phyloP scores from a whole-genome alignment of 1,140 invertebrate genomes.

The Lanistes nyassanus region DNA sequence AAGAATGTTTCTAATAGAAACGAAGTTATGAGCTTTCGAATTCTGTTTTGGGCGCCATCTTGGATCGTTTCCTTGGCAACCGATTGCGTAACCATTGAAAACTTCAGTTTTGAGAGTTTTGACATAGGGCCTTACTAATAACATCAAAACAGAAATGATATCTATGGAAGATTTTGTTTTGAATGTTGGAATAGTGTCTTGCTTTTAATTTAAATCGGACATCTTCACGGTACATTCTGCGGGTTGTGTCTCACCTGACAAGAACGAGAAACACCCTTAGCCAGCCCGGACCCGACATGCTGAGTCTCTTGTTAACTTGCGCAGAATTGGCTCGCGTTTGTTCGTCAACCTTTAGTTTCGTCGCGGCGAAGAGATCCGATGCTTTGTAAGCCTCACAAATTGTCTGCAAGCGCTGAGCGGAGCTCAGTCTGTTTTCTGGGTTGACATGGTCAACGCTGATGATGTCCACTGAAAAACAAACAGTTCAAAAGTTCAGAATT shows the following conservation, averaged over 20 bases:
- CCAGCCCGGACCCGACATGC: constrained; percentile 17
- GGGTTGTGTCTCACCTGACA: constrained; percentile 13
- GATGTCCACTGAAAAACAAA: constrained; percentile 42
- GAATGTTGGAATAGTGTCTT: too few species aligned
- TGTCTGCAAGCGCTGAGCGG: constrained; percentile 26
- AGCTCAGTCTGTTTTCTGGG: constrained; percentile 18
- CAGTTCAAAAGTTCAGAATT: not conserved
- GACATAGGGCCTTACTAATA: too few species aligned
- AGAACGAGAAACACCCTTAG: constrained; percentile 27
- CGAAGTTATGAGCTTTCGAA: too few species aligned
- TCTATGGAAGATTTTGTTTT: too few species aligned
- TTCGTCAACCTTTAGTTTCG: not conserved
- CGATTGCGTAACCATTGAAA: too few species aligned
- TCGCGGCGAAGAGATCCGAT: constrained; percentile 29
- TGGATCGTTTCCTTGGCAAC: too few species aligned
- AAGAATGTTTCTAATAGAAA: too few species aligned
- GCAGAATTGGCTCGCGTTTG: not conserved
- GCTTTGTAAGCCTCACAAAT: constrained; percentile 32
- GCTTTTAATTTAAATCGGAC: not conserved
- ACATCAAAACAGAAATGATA: too few species aligned
- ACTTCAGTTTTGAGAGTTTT: too few species aligned
- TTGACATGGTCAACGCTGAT: constrained; percentile 45
- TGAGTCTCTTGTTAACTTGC: not conserved
- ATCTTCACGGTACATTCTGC: not conserved
- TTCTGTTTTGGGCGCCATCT: too few species aligned